phyloP scores from a whole-genome alignment of 2,113 vertebrate genomes.

The Epinephelus fuscoguttatus region DNA sequence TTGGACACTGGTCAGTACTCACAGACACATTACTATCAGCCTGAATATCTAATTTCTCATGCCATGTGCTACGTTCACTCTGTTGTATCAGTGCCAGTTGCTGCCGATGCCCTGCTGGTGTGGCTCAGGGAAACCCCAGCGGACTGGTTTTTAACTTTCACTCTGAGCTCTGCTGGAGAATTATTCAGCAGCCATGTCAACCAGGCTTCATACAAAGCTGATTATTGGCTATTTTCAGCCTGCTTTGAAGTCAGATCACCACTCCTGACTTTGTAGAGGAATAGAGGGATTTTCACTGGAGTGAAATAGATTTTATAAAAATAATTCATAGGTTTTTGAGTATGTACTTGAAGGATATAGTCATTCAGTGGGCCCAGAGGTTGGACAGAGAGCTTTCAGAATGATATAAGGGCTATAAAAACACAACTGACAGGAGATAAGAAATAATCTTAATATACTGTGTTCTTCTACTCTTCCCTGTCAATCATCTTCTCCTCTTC shows the following conservation, averaged over 20 bases:
- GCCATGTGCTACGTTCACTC: no score
- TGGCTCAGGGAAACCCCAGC: constrained; percentile 5
- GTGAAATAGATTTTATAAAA: constrained; percentile 51
- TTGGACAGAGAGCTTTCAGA: not conserved
- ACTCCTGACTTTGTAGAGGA: constrained; percentile 13
- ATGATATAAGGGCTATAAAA: constrained; percentile 20
- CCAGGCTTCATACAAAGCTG: constrained; percentile 64
- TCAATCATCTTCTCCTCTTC: constrained; percentile 11
- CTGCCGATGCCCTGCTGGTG: not conserved
- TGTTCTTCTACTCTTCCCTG: not conserved
- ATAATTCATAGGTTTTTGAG: constrained; percentile 38
- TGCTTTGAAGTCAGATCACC: constrained; percentile 65
- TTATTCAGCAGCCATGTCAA: constrained; percentile 48
- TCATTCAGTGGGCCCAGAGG: not conserved
- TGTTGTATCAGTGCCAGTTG: not conserved
- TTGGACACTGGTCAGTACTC: no score
- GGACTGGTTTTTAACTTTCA: not conserved
- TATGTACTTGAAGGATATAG: not conserved
- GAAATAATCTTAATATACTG: not conserved
- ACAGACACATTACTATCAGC: not conserved
- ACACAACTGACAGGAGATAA: constrained; percentile 38
- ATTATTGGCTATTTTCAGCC: constrained; percentile 70
- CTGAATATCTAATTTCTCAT: not conserved
- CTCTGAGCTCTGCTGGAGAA: constrained; percentile 40
- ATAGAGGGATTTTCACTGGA: constrained; percentile 29